These are phyloP conservation scores for Phataginus tetradactyla DNA, from an alignment of 2,797 vertebrate species.

Conservation along the genomic window DNA sequence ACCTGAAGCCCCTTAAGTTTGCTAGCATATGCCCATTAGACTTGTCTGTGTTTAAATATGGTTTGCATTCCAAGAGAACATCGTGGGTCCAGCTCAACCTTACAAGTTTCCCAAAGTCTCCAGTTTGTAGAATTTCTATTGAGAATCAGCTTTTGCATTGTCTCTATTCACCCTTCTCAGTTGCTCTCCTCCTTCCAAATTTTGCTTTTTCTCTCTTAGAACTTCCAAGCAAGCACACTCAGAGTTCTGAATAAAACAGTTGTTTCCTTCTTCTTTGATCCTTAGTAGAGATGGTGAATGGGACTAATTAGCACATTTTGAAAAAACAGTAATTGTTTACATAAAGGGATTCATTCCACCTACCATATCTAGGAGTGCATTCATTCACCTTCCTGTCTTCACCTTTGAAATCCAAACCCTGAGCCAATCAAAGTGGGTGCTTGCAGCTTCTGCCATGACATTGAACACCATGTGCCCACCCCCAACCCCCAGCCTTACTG, in stretches of 20 bases:
- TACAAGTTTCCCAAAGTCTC: not conserved
- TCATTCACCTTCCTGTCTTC: not conserved
- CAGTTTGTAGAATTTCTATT: not conserved
- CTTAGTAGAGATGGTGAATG: not conserved
- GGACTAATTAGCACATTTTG: not conserved
- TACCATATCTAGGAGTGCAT: not conserved
- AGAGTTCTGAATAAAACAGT: not conserved
- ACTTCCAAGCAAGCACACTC: not conserved
- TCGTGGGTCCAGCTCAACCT: not conserved
- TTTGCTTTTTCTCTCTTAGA: not conserved
- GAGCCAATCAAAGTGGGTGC: fast-evolving
- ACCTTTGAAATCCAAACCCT: not conserved
- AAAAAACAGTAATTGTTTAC: not conserved
- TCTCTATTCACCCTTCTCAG: not conserved
- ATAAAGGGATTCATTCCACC: not conserved
- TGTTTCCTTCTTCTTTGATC: not conserved
- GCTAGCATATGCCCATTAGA: not conserved
- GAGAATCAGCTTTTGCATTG: not conserved
- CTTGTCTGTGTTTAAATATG: not conserved
- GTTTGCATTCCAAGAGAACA: not conserved
- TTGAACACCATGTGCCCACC: not conserved
- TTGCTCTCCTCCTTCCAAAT: not conserved
- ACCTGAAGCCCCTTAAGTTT: not conserved
- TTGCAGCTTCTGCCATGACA: not conserved
- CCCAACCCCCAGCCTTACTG: not conserved